phyloP scores from a whole-genome alignment of 1,140 invertebrate species.

The Zaprionus lachaisei region DNA sequence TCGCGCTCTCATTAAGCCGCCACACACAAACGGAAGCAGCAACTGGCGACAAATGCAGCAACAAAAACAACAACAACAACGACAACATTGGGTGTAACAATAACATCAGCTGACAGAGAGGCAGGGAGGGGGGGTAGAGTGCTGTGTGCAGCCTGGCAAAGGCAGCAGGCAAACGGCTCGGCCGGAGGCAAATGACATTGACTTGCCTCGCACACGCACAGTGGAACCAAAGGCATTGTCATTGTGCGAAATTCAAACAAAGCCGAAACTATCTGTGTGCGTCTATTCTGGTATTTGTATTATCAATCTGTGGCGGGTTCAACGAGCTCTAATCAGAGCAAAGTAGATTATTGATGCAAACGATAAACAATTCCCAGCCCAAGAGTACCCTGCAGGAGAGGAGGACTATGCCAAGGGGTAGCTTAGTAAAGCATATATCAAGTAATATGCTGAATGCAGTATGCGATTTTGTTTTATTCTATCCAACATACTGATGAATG shows the following conservation, averaged over 20 bases:
- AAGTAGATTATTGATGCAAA: no score
- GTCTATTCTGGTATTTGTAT: not conserved
- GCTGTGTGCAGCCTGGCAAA: slow-evolving; percentile 9
- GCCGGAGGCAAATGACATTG: slow-evolving; percentile 41
- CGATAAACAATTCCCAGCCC: no score
- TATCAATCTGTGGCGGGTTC: not conserved
- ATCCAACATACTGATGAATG: no score
- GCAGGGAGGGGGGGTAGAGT: not conserved
- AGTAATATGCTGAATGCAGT: no score
- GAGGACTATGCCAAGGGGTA: not conserved
- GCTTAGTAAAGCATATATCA: no score
- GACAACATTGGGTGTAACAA: slow-evolving; percentile 17
- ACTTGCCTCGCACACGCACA: slow-evolving; percentile 41
- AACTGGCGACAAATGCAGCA: slow-evolving; percentile 59
- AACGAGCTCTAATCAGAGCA: not conserved
- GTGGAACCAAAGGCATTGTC: slow-evolving; percentile 22
- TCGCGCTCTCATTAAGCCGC: slow-evolving; percentile 69
- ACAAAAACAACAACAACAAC: slow-evolving; percentile 21
- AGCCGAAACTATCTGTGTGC: not conserved
- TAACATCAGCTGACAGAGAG: not conserved
- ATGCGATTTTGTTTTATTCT: no score
- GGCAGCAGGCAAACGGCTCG: not conserved
- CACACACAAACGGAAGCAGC: slow-evolving; percentile 72
- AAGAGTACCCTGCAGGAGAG: not conserved
- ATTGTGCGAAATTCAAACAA: not conserved